phyloP scores from a whole-genome alignment of 1,140 invertebrate genomes.

The Caenorhabditis inopinata region DNA sequence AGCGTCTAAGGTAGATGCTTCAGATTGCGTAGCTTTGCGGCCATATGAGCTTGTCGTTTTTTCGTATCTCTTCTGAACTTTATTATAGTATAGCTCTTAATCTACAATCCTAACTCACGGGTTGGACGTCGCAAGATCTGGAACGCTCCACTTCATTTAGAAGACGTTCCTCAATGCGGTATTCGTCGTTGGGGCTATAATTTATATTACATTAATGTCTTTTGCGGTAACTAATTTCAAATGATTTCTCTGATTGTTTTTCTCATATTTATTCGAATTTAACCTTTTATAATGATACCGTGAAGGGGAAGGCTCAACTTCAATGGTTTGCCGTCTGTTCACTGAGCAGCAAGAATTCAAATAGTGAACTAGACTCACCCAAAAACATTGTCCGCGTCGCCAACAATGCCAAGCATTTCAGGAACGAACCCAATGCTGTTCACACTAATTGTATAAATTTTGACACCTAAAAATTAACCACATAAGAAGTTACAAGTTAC shows the following conservation, averaged over 20 bases:
- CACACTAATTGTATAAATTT: constrained; percentile 23
- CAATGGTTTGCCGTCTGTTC: too few relatives aligned
- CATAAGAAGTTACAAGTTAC: too few relatives aligned
- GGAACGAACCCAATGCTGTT: constrained; percentile 9
- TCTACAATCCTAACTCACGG: background rate
- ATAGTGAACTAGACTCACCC: background rate
- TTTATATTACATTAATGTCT: too few relatives aligned
- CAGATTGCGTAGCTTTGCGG: background rate
- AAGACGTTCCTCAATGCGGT: background rate
- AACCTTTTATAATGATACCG: too few relatives aligned
- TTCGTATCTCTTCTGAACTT: background rate
- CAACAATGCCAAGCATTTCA: constrained; percentile 9
- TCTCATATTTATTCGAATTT: too few relatives aligned
- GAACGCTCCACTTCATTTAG: background rate
- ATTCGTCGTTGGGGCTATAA: background rate
- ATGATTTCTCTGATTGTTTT: too few relatives aligned
- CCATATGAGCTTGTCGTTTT: constrained; percentile 11
- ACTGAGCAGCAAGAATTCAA: background rate
- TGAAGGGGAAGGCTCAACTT: too few relatives aligned
- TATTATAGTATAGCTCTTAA: background rate
- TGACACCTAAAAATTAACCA: constrained; percentile 1
- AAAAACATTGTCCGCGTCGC: constrained; percentile 8
- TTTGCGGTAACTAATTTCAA: too few relatives aligned
- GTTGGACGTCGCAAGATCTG: background rate
- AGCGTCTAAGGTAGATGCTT: too few relatives aligned